Percentiles rank a stretch among this genome's conserved stretches.
phyloP scores from a whole-genome alignment of 2,888 invertebrate genomes.

The Helleia helle region DNA sequence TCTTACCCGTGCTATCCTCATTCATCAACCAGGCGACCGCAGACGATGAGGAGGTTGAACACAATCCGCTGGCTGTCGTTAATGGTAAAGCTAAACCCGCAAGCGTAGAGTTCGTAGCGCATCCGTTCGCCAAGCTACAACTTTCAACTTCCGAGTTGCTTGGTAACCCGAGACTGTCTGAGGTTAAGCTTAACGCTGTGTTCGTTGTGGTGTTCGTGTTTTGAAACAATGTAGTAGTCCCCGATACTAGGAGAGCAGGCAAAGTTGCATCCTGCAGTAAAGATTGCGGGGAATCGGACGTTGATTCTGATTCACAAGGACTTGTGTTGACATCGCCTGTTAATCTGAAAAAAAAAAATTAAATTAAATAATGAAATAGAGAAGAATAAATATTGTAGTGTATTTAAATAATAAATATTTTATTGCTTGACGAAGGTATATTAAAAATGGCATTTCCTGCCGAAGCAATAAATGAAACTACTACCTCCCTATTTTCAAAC shows the following conservation, averaged over 20 bases:
- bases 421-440: no score
- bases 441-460: no score
- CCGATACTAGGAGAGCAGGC: constrained; percentile 59
- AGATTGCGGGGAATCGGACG: constrained; percentile 74
- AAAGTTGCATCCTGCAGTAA: constrained; percentile 57
- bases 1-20: constrained; percentile 66
- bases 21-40: constrained; percentile 73
- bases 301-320: constrained; percentile 77
- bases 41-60: constrained; percentile 59
- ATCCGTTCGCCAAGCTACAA: constrained; percentile 60
- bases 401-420: no score
- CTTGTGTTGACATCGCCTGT: constrained; percentile 66
- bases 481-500: no score
- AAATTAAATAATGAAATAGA: no score
- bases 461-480: no score
- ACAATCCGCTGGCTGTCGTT: constrained; percentile 51
- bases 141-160: constrained; percentile 43
- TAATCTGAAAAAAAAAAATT: constrained; percentile 40
- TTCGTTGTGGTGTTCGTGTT: constrained; percentile 46
- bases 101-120: constrained; percentile 41
- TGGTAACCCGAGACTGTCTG: constrained; percentile 43
- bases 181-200: constrained; percentile 34
- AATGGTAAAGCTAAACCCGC: constrained; percentile 54
- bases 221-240: constrained; percentile 56
- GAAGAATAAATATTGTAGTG: no score